A percentile compares a stretch with the other conserved stretches of the same genome.
phyloP scores from a whole-genome alignment of 2,888 invertebrate genomes.

The Zelleria hepariella region DNA sequence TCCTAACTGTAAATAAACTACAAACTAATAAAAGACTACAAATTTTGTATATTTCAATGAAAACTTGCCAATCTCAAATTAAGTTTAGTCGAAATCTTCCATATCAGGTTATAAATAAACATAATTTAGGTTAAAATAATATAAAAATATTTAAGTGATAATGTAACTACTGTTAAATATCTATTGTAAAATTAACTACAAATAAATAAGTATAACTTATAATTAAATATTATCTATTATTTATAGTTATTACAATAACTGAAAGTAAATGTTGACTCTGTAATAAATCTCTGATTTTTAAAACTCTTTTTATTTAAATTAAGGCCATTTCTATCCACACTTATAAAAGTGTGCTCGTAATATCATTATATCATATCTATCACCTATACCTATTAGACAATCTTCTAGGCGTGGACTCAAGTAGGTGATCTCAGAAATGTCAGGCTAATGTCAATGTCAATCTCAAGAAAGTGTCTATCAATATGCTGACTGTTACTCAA shows the following conservation, averaged over 20 bases:
- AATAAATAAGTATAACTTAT: not conserved
- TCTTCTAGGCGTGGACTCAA: too few species aligned
- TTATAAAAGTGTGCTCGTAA: too few species aligned
- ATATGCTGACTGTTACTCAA: too few species aligned
- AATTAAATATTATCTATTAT: not conserved
- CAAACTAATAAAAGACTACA: constrained; percentile 1
- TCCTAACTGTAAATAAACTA: constrained; percentile 18
- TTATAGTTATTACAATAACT: not conserved
- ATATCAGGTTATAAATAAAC: constrained; percentile 29
- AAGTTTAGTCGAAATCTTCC: constrained; percentile 33
- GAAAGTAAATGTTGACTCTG: constrained; percentile 5
- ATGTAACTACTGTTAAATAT: not conserved
- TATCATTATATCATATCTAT: too few species aligned
- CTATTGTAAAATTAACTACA: not conserved
- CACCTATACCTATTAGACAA: too few species aligned
- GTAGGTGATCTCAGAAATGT: too few species aligned
- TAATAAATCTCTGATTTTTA: constrained; percentile 4
- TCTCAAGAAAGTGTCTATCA: too few species aligned
- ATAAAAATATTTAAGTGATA: not conserved
- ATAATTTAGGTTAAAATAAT: not conserved
- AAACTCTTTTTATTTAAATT: not conserved
- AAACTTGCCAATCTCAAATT: constrained; percentile 37
- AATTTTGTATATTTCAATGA: constrained; percentile 33
- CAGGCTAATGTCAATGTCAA: too few species aligned
- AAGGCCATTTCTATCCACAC: too few species aligned